Percentiles rank a stretch among this genome's conserved stretches.
Conservation (phyloP, 1,140 invertebrate genomes). For the Chlorops oryzae region DNA sequence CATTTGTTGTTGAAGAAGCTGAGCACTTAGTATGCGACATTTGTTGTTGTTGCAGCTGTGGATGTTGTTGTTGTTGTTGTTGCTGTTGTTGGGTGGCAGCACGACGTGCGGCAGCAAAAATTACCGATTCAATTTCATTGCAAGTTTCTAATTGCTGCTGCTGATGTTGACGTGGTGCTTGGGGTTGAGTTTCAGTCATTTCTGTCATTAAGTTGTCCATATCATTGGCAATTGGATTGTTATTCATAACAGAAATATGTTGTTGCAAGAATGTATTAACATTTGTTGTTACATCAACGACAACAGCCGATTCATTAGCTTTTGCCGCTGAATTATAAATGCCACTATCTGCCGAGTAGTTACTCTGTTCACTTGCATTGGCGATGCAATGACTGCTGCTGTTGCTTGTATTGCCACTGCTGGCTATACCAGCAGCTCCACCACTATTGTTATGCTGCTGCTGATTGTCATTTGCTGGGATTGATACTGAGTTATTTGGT, state of each 20-base stretch:
- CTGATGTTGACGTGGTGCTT: conserved; percentile 20
- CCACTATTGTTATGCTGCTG: too few species aligned
- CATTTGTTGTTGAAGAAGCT: conserved; percentile 6
- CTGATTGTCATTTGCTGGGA: too few species aligned
- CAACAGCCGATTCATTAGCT: conserved; percentile 1
- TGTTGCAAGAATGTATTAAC: conserved; percentile 11
- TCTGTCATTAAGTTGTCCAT: too few species aligned
- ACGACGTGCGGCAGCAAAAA: conserved; percentile 37
- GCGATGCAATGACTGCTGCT: not conserved
- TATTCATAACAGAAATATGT: too few species aligned
- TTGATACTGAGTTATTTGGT: too few species aligned
- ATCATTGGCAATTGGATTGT: too few species aligned
- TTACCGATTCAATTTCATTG: conserved; percentile 43
- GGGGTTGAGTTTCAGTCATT: too few species aligned
- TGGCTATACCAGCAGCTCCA: not conserved
- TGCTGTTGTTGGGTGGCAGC: conserved; percentile 25
- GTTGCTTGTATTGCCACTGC: not conserved
- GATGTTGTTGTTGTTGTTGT: conserved; percentile 23
- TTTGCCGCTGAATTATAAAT: conserved; percentile 23
- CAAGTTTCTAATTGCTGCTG: conserved; percentile 38
- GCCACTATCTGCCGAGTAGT: too few species aligned
- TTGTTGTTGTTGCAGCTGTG: conserved; percentile 26
- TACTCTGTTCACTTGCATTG: not conserved
- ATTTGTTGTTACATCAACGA: too few species aligned
- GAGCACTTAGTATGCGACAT: conserved; percentile 1